Base-by-base conservation (phyloP, 2,113 vertebrate species). In the Ranitomeya variabilis region DNA sequence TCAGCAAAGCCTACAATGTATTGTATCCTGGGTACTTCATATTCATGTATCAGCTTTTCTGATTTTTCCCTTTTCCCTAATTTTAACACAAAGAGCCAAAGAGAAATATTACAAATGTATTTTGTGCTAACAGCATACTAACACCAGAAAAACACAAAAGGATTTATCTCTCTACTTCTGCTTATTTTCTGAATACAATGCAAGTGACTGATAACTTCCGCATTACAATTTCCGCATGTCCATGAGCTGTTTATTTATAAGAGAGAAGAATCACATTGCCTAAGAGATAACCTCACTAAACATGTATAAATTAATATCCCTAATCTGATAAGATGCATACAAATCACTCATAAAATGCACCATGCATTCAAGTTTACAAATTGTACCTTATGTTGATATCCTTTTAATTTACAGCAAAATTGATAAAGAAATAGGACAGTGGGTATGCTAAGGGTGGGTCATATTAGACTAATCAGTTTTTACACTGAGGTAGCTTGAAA, bases 151-250 rank as follows among this genome's bases (percentile, higher is more conserved):
- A 66, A 77, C 62, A 88, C 87, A 88, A 83, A 83, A 88, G 80
- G 37, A 88, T 88, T 83, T 84, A 88, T 88, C 80, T 77, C 21
- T 76, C n/a, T 62, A 64, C 12, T 88, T 83, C 59, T 59, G 18
- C 69, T 77, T 76, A 83, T 88, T 88, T 16, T 83, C 45, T 66
- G n/a, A 54, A 81, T 81, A 83, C 79, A 88, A 74, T 88, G 57
- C 31, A 52, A 83, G 60, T 12, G 55, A 54, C 87, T 88, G 87
- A 88, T 84, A 88, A 77, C 87, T 88, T 88, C 87, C 87, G 87
- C 55, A 83, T 78, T 88, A 88, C 87, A 88, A 88, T 88, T 88
- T 88, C 87, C 87, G 87, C 69, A 54, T 88, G 69, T 83, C 87
- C 80, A 57, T 82, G 59, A 78, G 51, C 71, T 88, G 87, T 81